These are phyloP conservation scores for Petrocephalus zakoni DNA, from an alignment of 2,113 vertebrate species.

Conservation along the genomic window DNA sequence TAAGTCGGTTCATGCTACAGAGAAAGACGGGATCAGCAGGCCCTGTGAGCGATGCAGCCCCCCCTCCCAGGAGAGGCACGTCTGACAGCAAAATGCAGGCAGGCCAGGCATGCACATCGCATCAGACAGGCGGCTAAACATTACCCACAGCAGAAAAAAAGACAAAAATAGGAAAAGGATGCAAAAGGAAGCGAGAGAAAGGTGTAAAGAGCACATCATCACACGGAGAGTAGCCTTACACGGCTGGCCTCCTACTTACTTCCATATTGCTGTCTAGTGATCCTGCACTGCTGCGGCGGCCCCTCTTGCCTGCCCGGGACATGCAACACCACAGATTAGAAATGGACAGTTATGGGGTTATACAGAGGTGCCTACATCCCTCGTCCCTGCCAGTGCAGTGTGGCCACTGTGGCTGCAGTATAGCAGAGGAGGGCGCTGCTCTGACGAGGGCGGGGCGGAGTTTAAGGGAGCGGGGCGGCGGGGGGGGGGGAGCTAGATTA, in stretches of 20 bases:
- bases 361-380: slow-evolving; percentile 57
- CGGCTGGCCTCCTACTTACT: slow-evolving; percentile 95
- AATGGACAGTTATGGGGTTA: slow-evolving; percentile 41
- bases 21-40: slow-evolving; percentile 54
- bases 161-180: slow-evolving; percentile 61
- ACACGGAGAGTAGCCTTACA: slow-evolving; percentile 81
- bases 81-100: slow-evolving; percentile 61
- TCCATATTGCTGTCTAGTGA: slow-evolving; percentile 99
- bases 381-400: slow-evolving; percentile 50
- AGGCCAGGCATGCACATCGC: slow-evolving; percentile 85
- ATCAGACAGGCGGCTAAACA: slow-evolving; percentile 61
- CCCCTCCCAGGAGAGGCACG: slow-evolving; percentile 62
- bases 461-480: not conserved
- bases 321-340: slow-evolving; percentile 99
- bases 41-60: slow-evolving; percentile 58
- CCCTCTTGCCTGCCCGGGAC: slow-evolving; percentile 99
- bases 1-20: slow-evolving; percentile 69
- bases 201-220: slow-evolving; percentile 81
- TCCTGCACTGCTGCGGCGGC: slow-evolving; percentile 99
- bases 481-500: not conserved
- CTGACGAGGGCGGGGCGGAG: slow-evolving; percentile 33
- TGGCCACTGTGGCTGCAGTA: slow-evolving; percentile 54
- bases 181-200: slow-evolving; percentile 55
- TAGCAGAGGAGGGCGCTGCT: slow-evolving; percentile 38
- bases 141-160: slow-evolving; percentile 36